Evolutionary conservation across 2,113 vertebrate species (phyloP).

Genomic region (Oncorhynchus tshawytscha): DNA sequence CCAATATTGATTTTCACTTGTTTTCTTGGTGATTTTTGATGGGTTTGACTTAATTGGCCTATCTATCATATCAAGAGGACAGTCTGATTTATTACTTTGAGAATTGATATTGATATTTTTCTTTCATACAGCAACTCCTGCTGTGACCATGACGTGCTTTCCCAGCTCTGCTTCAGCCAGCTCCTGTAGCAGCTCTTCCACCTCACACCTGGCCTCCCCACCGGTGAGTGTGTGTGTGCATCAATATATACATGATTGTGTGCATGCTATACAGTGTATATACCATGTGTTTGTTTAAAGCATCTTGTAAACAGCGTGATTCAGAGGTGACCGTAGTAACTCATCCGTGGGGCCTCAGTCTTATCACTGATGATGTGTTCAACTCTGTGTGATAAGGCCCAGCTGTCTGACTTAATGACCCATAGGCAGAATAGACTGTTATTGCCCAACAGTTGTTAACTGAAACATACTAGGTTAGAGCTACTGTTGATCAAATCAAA

Average conservation of each 20-base stretch:
- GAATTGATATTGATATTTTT: constrained; percentile 2
- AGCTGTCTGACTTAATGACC: too few species aligned
- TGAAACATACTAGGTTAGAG: too few species aligned
- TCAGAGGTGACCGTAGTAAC: too few species aligned
- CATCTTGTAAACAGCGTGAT: too few species aligned
- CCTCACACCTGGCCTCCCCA: constrained; percentile 93
- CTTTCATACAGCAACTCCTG: constrained; percentile 77
- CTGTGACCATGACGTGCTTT: constrained; percentile 88
- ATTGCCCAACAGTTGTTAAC: too few species aligned
- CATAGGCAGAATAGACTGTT: too few species aligned
- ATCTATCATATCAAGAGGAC: background rate
- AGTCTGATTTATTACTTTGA: background rate
- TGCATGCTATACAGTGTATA: background rate
- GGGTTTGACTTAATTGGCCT: background rate
- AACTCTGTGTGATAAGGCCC: too few species aligned
- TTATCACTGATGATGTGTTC: too few species aligned
- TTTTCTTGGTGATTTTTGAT: too few species aligned
- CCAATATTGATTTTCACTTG: background rate
- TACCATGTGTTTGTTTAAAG: too few species aligned
- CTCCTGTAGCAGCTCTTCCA: constrained; percentile 96
- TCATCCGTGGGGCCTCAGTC: too few species aligned
- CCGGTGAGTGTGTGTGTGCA: constrained; percentile 77
- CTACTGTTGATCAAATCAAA: too few species aligned
- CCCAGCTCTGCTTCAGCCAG: constrained; percentile 93
- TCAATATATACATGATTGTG: background rate